Evolutionary conservation across 2,797 vertebrate species (phyloP).

Genomic region (Echeneis naucrates): DNA sequence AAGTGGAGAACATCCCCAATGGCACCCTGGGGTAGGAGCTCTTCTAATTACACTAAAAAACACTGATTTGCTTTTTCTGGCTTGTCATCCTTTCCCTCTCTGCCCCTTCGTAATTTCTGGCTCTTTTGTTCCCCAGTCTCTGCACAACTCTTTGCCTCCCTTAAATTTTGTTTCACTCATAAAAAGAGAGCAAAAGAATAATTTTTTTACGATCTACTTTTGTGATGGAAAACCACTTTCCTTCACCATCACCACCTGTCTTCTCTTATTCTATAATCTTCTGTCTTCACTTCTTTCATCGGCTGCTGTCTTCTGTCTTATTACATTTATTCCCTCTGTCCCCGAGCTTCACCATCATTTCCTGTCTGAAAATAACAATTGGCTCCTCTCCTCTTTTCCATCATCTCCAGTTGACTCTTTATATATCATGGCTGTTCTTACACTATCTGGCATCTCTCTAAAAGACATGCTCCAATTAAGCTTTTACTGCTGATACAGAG

Average conservation of each 20-base stretch:
- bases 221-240: slow-evolving; percentile 22
- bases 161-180: slow-evolving; percentile 50
- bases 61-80: slow-evolving; percentile 39
- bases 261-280: not conserved
- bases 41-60: slow-evolving; percentile 73
- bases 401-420: slow-evolving; percentile 7
- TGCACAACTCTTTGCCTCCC: slow-evolving; percentile 18
- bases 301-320: slow-evolving; percentile 16
- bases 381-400: slow-evolving; percentile 18
- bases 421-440: not conserved
- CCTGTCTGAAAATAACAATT: slow-evolving; percentile 25
- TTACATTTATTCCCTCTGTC: slow-evolving; percentile 3
- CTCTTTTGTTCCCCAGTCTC: slow-evolving; percentile 22
- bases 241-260: slow-evolving; percentile 8
- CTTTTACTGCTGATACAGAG: slow-evolving; percentile 21
- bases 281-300: slow-evolving; percentile 13
- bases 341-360: slow-evolving; percentile 23
- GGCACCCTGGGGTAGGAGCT: slow-evolving; percentile 57
- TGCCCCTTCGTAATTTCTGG: slow-evolving; percentile 24
- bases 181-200: slow-evolving; percentile 28
- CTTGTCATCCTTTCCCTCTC: slow-evolving; percentile 23
- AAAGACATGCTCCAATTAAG: slow-evolving; percentile 11
- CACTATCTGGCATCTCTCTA: slow-evolving; percentile 5
- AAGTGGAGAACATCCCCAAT: slow-evolving; percentile 65
- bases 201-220: slow-evolving; percentile 22